Percentiles rank a stretch among this genome's conserved stretches.
Evolutionary conservation across 2,797 vertebrate species (phyloP).

Genomic region (Liasis olivaceus): DNA sequence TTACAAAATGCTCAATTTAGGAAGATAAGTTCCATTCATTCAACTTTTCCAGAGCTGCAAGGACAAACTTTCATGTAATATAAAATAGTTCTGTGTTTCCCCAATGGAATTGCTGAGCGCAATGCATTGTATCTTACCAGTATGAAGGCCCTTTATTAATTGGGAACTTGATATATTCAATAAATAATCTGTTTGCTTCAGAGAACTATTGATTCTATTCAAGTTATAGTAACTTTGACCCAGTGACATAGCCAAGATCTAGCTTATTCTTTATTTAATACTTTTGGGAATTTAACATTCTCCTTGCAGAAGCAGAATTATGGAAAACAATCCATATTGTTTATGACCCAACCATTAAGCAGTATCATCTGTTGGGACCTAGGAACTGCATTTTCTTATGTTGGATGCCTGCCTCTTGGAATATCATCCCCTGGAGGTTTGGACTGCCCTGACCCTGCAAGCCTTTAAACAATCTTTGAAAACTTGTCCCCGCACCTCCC

Average conservation of each 20-base stretch:
- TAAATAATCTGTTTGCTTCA: not conserved
- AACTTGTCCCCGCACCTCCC: not conserved
- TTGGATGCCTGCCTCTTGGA: not conserved
- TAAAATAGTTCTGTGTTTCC: not conserved
- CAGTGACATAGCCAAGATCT: not conserved
- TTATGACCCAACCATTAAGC: no score
- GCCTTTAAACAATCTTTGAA: not conserved
- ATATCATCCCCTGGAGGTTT: not conserved
- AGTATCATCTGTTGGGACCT: no score
- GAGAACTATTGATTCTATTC: not conserved
- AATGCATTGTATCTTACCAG: not conserved
- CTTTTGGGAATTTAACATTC: no score
- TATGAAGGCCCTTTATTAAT: not conserved
- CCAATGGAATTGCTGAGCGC: not conserved
- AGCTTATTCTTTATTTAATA: no score
- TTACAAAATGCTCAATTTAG: not conserved
- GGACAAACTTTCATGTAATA: no score
- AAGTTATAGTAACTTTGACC: not conserved
- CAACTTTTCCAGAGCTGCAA: not conserved
- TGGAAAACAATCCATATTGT: no score
- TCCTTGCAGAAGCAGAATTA: no score
- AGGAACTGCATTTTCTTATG: no score
- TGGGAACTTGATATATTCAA: not conserved
- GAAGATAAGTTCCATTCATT: not conserved
- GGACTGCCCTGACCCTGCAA: not conserved